phyloP scores from a whole-genome alignment of 1,140 invertebrate species.

The Drosophila burlai region DNA sequence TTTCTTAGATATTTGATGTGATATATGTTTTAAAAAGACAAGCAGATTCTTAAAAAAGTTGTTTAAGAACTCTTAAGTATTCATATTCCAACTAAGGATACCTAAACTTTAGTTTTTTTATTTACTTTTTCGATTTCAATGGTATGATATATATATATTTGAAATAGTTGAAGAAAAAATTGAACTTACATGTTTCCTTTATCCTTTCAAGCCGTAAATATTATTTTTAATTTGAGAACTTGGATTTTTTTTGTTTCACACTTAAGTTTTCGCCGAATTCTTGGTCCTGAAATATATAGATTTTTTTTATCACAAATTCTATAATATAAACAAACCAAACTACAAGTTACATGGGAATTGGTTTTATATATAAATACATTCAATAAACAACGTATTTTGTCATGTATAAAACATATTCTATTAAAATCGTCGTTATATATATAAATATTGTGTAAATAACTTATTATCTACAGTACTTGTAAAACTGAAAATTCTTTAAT shows the following conservation, averaged over 20 bases:
- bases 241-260: background rate
- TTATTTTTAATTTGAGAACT: background rate
- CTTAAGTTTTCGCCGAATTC: background rate
- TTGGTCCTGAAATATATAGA: background rate
- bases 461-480: background rate
- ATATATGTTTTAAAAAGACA: background rate
- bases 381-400: no score
- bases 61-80: background rate
- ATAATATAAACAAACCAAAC: no score
- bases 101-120: background rate
- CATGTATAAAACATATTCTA: no score
- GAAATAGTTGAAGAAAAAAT: background rate
- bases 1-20: no score
- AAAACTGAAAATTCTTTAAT: background rate
- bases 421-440: background rate
- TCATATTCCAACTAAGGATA: background rate
- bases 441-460: background rate
- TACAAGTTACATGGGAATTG: no score
- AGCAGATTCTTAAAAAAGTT: background rate
- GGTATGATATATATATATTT: background rate
- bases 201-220: background rate
- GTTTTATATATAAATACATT: no score
- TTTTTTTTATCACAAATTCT: no score
- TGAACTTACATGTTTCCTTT: background rate
- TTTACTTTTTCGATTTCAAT: background rate